Conservation (phyloP, 1,140 invertebrate genomes). For the Diorhabda carinulata region DNA sequence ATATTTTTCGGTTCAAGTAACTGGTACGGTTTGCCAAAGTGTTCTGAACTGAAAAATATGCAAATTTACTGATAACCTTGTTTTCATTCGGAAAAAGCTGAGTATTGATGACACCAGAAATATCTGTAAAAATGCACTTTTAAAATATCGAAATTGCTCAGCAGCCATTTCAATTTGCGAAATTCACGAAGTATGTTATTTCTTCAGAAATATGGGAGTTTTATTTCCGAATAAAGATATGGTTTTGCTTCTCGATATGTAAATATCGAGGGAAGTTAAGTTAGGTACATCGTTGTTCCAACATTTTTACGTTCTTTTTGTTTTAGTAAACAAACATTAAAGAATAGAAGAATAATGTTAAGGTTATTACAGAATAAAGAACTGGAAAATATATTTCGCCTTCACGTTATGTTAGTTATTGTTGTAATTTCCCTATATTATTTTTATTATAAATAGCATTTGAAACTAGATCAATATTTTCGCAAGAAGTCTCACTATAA, state of each 20-base stretch:
- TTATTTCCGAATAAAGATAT: not conserved
- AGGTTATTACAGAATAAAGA: too few relatives aligned
- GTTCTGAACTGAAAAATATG: slow-evolving; percentile 15
- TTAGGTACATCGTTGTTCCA: too few relatives aligned
- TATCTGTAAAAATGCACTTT: not conserved
- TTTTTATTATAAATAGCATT: too few relatives aligned
- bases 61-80: slow-evolving; percentile 12
- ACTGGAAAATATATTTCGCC: too few relatives aligned
- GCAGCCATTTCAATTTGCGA: not conserved
- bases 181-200: not conserved
- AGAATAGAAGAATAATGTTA: too few relatives aligned
- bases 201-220: not conserved
- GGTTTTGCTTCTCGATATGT: slow-evolving; percentile 1
- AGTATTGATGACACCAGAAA: slow-evolving; percentile 2
- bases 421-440: too few relatives aligned
- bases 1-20: slow-evolving; percentile 6
- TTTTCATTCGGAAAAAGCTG: not conserved
- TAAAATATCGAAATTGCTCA: not conserved
- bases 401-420: too few relatives aligned
- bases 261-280: not conserved
- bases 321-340: too few relatives aligned
- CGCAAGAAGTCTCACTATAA: too few relatives aligned
- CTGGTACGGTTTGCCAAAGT: not conserved
- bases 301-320: too few relatives aligned
- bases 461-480: too few relatives aligned